phyloP scores from a whole-genome alignment of 2,113 vertebrate genomes.

The Varanus salvator region DNA sequence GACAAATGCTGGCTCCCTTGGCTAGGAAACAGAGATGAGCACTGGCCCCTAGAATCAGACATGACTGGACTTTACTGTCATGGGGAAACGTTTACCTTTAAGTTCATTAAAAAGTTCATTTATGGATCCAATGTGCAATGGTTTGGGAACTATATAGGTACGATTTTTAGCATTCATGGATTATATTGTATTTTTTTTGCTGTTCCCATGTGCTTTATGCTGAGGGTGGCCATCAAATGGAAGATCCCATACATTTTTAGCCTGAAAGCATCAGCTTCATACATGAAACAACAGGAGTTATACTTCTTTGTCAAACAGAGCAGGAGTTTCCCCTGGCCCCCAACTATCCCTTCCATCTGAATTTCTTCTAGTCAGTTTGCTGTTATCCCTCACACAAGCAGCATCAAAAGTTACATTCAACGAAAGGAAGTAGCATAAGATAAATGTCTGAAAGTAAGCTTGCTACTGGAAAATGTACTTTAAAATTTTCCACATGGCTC shows the following conservation, averaged over 20 bases:
- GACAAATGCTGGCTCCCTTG: too few species aligned
- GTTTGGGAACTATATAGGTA: slow-evolving; percentile 13
- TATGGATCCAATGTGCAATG: too few species aligned
- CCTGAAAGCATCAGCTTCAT: slow-evolving; percentile 55
- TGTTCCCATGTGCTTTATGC: slow-evolving; percentile 47
- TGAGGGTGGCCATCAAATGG: slow-evolving; percentile 52
- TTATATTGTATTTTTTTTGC: slow-evolving; percentile 54
- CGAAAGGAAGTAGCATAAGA: slow-evolving; percentile 67
- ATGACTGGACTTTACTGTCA: too few species aligned
- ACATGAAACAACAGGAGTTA: slow-evolving; percentile 49
- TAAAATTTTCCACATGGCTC: slow-evolving; percentile 57
- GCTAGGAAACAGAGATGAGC: too few species aligned
- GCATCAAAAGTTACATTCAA: slow-evolving; percentile 61
- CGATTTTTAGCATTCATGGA: slow-evolving; percentile 19
- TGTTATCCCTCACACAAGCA: slow-evolving; percentile 65
- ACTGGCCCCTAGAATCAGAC: too few species aligned
- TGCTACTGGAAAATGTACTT: slow-evolving; percentile 62
- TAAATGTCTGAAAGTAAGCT: slow-evolving; percentile 64
- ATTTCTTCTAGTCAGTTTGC: slow-evolving; percentile 54
- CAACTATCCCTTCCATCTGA: neutral
- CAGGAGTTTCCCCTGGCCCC: neutral
- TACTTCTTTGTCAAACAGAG: slow-evolving; percentile 60
- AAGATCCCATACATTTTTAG: slow-evolving; percentile 13
- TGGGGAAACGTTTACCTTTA: too few species aligned
- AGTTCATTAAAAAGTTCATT: too few species aligned